Conservation (phyloP, 2,888 invertebrate species). For the Napeogenes inachia region DNA sequence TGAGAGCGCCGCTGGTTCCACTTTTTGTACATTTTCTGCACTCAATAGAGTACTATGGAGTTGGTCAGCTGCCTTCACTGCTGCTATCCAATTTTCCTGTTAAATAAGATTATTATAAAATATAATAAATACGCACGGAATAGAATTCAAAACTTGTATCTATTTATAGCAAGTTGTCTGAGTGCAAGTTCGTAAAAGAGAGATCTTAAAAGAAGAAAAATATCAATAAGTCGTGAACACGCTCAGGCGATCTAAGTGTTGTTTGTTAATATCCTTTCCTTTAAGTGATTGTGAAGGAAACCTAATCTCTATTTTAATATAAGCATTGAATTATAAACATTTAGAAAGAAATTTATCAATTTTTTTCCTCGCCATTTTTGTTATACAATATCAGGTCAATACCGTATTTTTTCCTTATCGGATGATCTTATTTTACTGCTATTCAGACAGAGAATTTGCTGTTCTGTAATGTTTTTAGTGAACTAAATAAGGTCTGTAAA, state of each 20-base stretch:
- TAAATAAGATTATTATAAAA: not conserved
- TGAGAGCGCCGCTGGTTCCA: slow-evolving; percentile 63
- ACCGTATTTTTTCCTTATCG: slow-evolving; percentile 1
- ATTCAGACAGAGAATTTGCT: not conserved
- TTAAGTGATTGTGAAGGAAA: too few species aligned
- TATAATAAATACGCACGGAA: too few species aligned
- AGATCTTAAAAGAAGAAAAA: too few species aligned
- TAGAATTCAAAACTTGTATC: too few species aligned
- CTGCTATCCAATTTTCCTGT: slow-evolving; percentile 72
- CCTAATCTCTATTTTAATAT: not conserved
- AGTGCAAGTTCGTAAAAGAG: too few species aligned
- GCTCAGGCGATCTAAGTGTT: too few species aligned
- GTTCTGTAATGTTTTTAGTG: not conserved
- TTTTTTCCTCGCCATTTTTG: not conserved
- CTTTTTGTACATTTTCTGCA: slow-evolving; percentile 48
- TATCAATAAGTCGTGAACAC: too few species aligned
- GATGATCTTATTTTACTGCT: not conserved
- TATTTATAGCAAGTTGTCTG: too few species aligned
- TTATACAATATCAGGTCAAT: slow-evolving; percentile 2
- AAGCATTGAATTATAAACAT: not conserved
- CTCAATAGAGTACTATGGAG: slow-evolving; percentile 65
- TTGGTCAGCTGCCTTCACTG: slow-evolving; percentile 67
- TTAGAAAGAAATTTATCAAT: not conserved
- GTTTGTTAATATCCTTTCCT: too few species aligned
- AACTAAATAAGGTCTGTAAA: not conserved